These are phyloP conservation scores for Notodonta dromedarius DNA, from an alignment of 2,888 invertebrate genomes.

Conservation along the genomic window DNA sequence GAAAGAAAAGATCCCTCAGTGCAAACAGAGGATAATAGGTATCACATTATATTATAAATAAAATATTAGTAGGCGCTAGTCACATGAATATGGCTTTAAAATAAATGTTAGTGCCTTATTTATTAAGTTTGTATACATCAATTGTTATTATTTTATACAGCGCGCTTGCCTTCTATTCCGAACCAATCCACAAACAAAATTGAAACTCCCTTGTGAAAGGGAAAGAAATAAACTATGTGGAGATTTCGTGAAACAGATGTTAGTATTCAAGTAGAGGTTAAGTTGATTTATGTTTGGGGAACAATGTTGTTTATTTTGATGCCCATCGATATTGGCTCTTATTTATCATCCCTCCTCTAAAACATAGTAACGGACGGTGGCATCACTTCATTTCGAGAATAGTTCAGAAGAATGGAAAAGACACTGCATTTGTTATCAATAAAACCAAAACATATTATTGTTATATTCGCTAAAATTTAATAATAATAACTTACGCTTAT, in stretches of 20 bases:
- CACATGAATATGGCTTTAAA: conserved; percentile 29
- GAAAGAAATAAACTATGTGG: no score
- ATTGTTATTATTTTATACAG: not conserved
- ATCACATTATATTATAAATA: no score
- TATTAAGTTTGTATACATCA: conserved; percentile 19
- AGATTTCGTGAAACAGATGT: no score
- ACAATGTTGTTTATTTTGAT: not conserved
- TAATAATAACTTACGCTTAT: conserved; percentile 22
- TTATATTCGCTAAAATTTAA: conserved; percentile 28
- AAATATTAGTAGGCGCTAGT: conserved; percentile 29
- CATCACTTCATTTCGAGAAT: not conserved
- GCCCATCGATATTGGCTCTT: not conserved
- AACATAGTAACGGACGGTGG: not conserved
- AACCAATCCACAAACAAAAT: not conserved
- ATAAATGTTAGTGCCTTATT: not conserved
- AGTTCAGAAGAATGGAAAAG: not conserved
- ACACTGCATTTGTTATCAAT: conserved; percentile 1
- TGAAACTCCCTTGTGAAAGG: no score
- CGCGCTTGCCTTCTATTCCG: not conserved
- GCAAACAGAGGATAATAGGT: no score
- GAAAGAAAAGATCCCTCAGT: no score
- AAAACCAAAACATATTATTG: conserved; percentile 17
- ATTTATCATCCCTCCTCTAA: not conserved
- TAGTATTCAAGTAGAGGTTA: no score
- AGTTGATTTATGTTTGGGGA: no score